Base-by-base conservation (phyloP, 2,797 vertebrate species). In the Ctenosaura bakeri region DNA sequence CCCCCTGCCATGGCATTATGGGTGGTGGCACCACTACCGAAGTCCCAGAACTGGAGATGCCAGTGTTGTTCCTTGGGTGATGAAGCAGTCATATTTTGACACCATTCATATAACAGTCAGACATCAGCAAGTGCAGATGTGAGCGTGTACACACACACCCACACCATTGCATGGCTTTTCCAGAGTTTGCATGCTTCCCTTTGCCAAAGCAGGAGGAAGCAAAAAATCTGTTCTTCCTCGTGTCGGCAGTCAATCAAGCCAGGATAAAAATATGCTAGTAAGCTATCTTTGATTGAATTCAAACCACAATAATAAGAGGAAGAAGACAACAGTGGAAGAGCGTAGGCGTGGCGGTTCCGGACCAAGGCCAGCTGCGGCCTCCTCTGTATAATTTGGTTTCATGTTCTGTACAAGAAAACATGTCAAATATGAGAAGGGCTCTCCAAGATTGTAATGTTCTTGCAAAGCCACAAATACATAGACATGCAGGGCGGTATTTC, bases 351-450 rank as follows among this genome's bases (percentile, higher is more conserved):
- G 69, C 4, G 81, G 69, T 89, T 83, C 90, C 56, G 62, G 95
- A 92, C 22, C 16, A 12, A 90, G 94, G 93, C 97, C 86, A 84
- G 94, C 88, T 56, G 71, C 78, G 84, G 91, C 92, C 94, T 96
- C 93, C 93, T 90, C 96, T 96, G 86, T 97, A 89, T 96, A 96
- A 97, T 97, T 97, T 97, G 95, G 96, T 96, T 96, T 97, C 96
- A 94, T 97, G 97, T 97, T 97, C 95, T 96, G 95, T 94, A 93
- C 95, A 95, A 95, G 97, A 94, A 97, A 97, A 97, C 97, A 97
- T 93, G 97, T 94, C n/a, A 97, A 97, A 96, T 97, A 97, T 97
- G 97, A 97, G 97, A 97, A 97, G 96, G 96, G 18, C 93, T 95
- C 95, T 97, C 94, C 66, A 94, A 95, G 92, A 91, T 91, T 95